Percentiles rank a stretch among this genome's conserved stretches.
Evolutionary conservation across 1,140 invertebrate genomes (phyloP).

Genomic region (Trypoxylus dichotomus): DNA sequence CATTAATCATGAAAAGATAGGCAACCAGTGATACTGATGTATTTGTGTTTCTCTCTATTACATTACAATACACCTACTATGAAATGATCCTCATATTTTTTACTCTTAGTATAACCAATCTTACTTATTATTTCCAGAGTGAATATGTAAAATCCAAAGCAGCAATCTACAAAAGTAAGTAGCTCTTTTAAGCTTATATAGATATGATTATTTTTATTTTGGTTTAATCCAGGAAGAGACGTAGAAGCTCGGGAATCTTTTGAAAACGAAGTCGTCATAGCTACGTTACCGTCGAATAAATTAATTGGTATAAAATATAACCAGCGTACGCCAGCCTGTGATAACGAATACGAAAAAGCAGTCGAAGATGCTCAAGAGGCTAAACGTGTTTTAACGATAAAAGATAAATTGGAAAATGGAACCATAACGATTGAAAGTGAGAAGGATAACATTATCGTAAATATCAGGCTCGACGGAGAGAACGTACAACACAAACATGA

Average conservation of each 20-base stretch:
- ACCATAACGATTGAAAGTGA: conserved; percentile 28
- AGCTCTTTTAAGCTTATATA: neutral
- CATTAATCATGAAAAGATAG: no score
- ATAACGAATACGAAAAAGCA: conserved; percentile 44
- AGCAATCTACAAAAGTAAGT: conserved; percentile 42
- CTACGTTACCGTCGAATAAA: conserved; percentile 40
- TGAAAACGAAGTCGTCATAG: conserved; percentile 40
- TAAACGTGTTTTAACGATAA: conserved; percentile 28
- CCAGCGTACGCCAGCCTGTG: conserved; percentile 25
- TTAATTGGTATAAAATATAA: conserved; percentile 35
- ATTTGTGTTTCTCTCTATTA: no score
- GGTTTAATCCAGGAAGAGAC: conserved; percentile 32
- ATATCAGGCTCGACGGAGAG: conserved; percentile 38
- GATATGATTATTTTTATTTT: no score
- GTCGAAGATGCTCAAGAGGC: conserved; percentile 42
- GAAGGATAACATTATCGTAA: conserved; percentile 31
- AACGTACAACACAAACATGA: conserved; percentile 55
- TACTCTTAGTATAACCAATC: neutral
- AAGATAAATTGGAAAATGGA: conserved; percentile 31
- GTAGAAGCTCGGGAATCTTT: conserved; percentile 37
- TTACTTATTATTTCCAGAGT: conserved; percentile 37
- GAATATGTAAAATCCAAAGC: conserved; percentile 41
- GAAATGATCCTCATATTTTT: neutral
- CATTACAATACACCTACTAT: no score
- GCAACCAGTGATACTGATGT: no score